Base-by-base conservation (phyloP, 2,797 vertebrate species). In the Enteromius trimaculatus region DNA sequence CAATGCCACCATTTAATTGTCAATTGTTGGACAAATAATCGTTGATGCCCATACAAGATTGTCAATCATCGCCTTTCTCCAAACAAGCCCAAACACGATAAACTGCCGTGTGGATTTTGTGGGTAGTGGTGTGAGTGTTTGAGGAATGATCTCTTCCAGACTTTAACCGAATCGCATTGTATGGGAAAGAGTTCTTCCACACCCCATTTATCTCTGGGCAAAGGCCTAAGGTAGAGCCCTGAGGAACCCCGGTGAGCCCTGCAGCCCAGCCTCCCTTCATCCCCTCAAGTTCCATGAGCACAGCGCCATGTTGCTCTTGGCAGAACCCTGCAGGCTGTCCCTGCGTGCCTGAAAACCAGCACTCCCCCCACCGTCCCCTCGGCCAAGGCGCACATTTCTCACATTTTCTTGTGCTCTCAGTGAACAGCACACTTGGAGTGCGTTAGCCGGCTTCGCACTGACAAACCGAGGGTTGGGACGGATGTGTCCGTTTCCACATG, bases 281-380 rank as follows among this genome's bases (percentile, higher is more conserved):
- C 77, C 82, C 80, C 83, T 84, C 69, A 60, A 86, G 69, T 81
- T 80, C 90, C 85, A 91, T 86, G 91, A 93, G 92, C 90, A 92
- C 87, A 93, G 91, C 89, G 76, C 92, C 89, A 85, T 95, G 93
- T 95, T 95, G 92, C 93, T 95, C 87, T 95, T 94, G 94, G 94
- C 94, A 95, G 93, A 94, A 93, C 93, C 94, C 91, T 90, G 88
- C 89, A 92, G 91, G 92, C 92, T 92, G 93, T 95, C 94, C 93
- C 94, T 93, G 90, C 90, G 89, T 93, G 93, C 93, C 92, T 94
- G 87, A 94, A 94, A 92, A 91, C 91, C 93, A 91, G 90, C 87
- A 82, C 71, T 79, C 86, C 86, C 79, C 75, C 71, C 79, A 62
- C 81, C 14, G 86, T 92, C 92, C 90, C 90, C 80, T 90, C 92